Evolutionary conservation across 2,888 invertebrate species (phyloP).

Genomic region (Archips xylosteana): DNA sequence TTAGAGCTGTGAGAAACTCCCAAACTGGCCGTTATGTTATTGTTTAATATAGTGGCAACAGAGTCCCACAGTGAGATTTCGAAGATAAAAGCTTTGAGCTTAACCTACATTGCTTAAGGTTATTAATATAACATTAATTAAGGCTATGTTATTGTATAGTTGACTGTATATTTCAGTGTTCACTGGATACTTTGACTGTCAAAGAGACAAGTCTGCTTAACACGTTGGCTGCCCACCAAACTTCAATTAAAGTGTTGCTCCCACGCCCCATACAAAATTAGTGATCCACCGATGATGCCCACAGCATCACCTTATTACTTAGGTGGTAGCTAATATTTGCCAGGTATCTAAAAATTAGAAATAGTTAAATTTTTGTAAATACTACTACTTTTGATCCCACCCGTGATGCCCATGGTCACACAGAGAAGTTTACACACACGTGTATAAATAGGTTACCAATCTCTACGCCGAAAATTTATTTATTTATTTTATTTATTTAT

Average conservation of each 20-base stretch:
- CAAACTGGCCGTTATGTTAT: constrained; percentile 32
- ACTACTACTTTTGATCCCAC: no score
- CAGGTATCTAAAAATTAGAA: no score
- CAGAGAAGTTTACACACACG: no score
- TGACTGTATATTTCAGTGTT: neutral
- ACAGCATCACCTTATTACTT: no score
- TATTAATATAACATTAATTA: constrained; percentile 7
- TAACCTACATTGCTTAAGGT: constrained; percentile 26
- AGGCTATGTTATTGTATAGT: neutral
- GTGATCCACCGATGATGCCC: no score
- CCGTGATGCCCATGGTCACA: no score
- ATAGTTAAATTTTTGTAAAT: no score
- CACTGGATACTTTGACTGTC: neutral
- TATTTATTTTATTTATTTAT: no score
- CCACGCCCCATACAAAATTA: no score
- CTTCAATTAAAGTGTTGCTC: neutral
- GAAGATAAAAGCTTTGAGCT: constrained; percentile 18
- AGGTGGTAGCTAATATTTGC: no score
- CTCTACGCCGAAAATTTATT: no score
- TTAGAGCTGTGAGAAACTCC: constrained; percentile 37
- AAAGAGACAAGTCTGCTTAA: neutral
- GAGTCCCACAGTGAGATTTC: constrained; percentile 28
- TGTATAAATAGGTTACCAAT: no score
- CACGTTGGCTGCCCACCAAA: neutral
- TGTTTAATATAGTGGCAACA: constrained; percentile 27